phyloP scores from a whole-genome alignment of 2,797 vertebrate species.

The Schizopygopsis malacanthus region DNA sequence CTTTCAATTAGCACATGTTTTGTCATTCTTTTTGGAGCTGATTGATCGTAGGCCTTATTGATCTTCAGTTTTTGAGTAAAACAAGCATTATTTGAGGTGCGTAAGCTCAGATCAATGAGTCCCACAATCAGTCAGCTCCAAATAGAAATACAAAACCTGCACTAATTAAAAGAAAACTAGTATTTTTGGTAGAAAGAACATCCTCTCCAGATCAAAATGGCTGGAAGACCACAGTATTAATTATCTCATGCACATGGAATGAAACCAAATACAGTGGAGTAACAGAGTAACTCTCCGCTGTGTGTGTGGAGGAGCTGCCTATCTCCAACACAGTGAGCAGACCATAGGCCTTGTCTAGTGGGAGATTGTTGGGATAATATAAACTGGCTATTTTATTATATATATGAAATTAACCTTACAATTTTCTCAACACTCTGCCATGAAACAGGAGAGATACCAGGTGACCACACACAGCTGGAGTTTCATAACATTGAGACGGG shows the following conservation, averaged over 20 bases:
- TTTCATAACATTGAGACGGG: slow-evolving; percentile 99
- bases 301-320: not conserved
- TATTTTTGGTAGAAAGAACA: not conserved
- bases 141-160: not conserved
- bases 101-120: not conserved
- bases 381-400: not conserved
- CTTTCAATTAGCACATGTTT: not conserved
- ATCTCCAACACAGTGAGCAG: not conserved
- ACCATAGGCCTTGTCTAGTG: not conserved
- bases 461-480: slow-evolving; percentile 96
- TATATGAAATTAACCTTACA: not conserved
- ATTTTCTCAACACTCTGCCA: not conserved
- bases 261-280: not conserved
- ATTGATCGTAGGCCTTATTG: not conserved
- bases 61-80: not conserved
- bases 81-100: no score
- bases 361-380: not conserved
- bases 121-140: not conserved
- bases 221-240: not conserved
- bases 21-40: not conserved
- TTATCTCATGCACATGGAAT: not conserved
- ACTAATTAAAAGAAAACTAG: not conserved
- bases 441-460: slow-evolving; percentile 92
- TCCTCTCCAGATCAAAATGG: not conserved
- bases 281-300: not conserved